phyloP scores from a whole-genome alignment of 2,888 invertebrate genomes.

The Flabesymbios commensalis region DNA sequence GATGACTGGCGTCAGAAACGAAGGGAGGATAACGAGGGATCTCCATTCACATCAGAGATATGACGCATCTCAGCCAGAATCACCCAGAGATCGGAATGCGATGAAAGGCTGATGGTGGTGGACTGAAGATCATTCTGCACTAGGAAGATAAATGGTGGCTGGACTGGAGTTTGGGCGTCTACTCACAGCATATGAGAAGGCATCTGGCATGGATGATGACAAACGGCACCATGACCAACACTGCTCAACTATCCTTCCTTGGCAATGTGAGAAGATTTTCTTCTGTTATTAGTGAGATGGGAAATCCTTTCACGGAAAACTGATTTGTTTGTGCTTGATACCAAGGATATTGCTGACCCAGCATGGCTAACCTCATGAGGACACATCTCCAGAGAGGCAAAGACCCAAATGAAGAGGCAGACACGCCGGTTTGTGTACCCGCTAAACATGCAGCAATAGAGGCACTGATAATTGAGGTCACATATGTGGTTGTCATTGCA shows the following conservation, averaged over 20 bases:
- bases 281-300: conserved; percentile 15
- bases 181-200: conserved; percentile 11
- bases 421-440: conserved; percentile 25
- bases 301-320: conserved; percentile 30
- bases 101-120: conserved; percentile 38
- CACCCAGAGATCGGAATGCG: conserved; percentile 35
- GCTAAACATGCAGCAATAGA: conserved; percentile 14
- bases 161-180: conserved; percentile 35
- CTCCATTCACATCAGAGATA: conserved; percentile 36
- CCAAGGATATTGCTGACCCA: conserved; percentile 26
- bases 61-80: conserved; percentile 25
- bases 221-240: conserved; percentile 15
- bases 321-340: conserved; percentile 30
- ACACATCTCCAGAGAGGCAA: conserved; percentile 25
- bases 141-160: conserved; percentile 40
- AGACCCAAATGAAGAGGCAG: conserved; percentile 29
- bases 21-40: conserved; percentile 29
- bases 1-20: conserved; percentile 15
- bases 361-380: conserved; percentile 20
- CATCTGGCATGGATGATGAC: conserved; percentile 6
- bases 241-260: conserved; percentile 7
- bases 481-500: conserved; percentile 18
- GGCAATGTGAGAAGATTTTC: conserved; percentile 23
- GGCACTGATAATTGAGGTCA: conserved; percentile 14
- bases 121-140: conserved; percentile 34